A percentile compares a stretch with the other conserved stretches of the same genome.
These are phyloP conservation scores for Delphinapterus leucas DNA, from an alignment of 2,113 vertebrate species.

Conservation along the genomic window DNA sequence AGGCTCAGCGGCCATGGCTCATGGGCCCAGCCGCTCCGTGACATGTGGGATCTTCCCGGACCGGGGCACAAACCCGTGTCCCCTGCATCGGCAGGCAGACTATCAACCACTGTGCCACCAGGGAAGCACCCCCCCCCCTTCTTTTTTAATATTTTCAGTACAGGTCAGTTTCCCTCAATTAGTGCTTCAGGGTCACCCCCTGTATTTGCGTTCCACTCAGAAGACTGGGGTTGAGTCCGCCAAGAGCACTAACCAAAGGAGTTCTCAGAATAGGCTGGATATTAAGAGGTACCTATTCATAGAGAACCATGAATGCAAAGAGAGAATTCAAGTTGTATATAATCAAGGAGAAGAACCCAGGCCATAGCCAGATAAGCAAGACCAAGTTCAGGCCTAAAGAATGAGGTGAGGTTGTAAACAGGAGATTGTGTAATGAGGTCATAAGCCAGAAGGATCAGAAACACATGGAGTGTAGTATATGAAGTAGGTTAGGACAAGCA, in stretches of 20 bases:
- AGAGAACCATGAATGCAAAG: neutral
- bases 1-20: too few species aligned
- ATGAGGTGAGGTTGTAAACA: neutral
- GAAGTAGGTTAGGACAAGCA: neutral
- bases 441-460: conserved; percentile 47
- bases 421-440: conserved; percentile 39
- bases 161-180: neutral
- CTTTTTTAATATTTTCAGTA: neutral
- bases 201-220: neutral
- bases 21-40: too few species aligned
- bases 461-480: neutral
- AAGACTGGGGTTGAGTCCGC: neutral
- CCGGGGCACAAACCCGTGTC: too few species aligned
- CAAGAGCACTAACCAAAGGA: neutral
- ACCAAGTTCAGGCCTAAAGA: neutral
- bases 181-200: neutral
- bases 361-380: neutral
- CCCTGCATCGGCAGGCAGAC: too few species aligned
- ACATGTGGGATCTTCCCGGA: too few species aligned
- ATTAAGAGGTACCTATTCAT: neutral
- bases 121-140: neutral
- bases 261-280: neutral
- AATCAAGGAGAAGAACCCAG: neutral
- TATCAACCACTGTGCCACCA: too few species aligned
- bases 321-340: neutral